Conservation (phyloP, 2,888 invertebrate species). For the Mythimna albipuncta region DNA sequence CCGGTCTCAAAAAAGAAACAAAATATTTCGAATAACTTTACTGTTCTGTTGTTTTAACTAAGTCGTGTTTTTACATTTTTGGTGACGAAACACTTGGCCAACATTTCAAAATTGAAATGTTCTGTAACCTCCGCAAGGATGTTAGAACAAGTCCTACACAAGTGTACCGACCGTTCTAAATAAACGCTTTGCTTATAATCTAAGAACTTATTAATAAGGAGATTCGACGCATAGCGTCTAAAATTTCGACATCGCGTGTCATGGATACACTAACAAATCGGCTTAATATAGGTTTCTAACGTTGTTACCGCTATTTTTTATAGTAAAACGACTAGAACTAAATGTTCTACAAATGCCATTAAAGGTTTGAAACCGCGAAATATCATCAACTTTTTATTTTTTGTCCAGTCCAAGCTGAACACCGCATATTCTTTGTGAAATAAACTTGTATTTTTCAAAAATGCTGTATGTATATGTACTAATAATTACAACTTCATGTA, state of each 20-base stretch:
- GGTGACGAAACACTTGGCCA: too few relatives aligned
- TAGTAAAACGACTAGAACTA: constrained; percentile 6
- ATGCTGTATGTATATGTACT: background rate
- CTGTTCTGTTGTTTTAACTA: too few relatives aligned
- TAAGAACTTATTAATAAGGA: constrained; percentile 36
- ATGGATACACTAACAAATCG: constrained; percentile 26
- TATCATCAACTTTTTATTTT: background rate
- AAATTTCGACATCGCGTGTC: constrained; percentile 23
- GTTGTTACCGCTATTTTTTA: background rate
- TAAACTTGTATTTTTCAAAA: background rate
- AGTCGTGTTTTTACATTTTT: too few relatives aligned
- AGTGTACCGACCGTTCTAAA: background rate
- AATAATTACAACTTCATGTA: too few relatives aligned
- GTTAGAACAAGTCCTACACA: background rate
- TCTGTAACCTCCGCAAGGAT: too few relatives aligned
- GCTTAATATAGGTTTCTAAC: background rate
- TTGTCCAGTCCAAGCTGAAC: background rate
- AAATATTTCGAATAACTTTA: too few relatives aligned
- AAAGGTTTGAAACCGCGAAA: background rate
- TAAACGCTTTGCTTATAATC: constrained; percentile 26
- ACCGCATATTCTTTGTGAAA: background rate
- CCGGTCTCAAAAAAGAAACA: too few relatives aligned
- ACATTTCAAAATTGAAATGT: too few relatives aligned
- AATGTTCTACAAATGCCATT: constrained; percentile 14
- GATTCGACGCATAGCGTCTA: constrained; percentile 55